Percentiles rank a stretch among this genome's conserved stretches.
Conservation (phyloP, 2,113 vertebrate species). For the Pseudorhombus dupliciocellatus region DNA sequence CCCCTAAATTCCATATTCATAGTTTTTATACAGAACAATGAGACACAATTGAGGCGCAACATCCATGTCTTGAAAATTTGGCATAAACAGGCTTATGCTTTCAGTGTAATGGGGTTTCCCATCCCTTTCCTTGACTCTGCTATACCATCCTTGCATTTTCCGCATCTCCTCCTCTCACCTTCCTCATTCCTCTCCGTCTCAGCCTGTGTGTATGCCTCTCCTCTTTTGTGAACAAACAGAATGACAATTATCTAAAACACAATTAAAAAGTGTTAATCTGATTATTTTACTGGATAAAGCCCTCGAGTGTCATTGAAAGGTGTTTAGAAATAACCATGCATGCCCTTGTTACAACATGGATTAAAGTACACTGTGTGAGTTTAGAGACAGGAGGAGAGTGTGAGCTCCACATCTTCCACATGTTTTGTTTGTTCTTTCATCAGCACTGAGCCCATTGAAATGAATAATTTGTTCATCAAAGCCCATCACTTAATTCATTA, state of each 20-base stretch:
- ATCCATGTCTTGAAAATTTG: neutral
- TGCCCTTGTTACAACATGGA: conserved; percentile 64
- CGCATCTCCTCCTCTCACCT: conserved; percentile 4
- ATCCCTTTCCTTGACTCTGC: neutral
- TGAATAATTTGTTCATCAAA: too few relatives aligned
- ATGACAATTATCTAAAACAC: conserved; percentile 81
- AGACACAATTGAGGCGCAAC: neutral
- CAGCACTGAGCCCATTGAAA: neutral
- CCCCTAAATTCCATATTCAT: neutral
- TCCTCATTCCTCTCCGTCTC: conserved; percentile 1
- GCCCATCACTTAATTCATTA: too few relatives aligned
- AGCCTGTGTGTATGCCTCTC: conserved; percentile 22
- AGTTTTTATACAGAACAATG: neutral
- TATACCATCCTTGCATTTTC: neutral
- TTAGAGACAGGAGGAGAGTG: neutral
- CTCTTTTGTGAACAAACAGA: conserved; percentile 55
- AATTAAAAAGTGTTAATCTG: conserved; percentile 80
- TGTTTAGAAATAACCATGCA: conserved; percentile 63
- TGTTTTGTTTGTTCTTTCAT: neutral
- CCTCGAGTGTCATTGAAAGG: conserved; percentile 75
- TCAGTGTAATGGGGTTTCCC: neutral
- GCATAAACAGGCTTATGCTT: neutral
- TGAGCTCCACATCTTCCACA: neutral
- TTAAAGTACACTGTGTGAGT: conserved; percentile 51
- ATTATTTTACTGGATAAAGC: conserved; percentile 78